phyloP scores from a whole-genome alignment of 2,797 vertebrate species.

The Okamejei kenojei region DNA sequence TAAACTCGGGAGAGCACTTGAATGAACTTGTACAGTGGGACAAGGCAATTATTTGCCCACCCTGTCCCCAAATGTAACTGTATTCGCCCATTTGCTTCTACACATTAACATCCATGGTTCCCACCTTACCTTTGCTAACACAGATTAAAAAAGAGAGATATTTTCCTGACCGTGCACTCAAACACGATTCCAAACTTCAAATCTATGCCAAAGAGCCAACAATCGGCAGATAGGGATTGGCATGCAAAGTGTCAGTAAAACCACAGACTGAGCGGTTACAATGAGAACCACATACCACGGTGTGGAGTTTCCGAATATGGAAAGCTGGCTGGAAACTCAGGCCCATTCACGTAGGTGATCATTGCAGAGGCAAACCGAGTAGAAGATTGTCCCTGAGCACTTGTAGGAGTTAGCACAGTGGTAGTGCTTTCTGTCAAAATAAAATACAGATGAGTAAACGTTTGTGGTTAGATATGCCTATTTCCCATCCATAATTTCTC shows the following conservation, averaged over 20 bases:
- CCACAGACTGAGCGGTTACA: background rate
- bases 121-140: background rate
- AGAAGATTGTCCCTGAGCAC: background rate
- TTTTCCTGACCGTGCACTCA: background rate
- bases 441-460: background rate
- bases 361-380: constrained; percentile 16
- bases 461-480: background rate
- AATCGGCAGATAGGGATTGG: background rate
- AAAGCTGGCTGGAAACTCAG: background rate
- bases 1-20: too few relatives aligned
- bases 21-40: too few relatives aligned
- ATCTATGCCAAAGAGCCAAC: background rate
- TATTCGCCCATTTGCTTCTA: background rate
- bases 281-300: background rate
- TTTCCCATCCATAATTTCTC: background rate
- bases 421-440: background rate
- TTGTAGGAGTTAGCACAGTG: background rate
- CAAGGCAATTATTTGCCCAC: too few relatives aligned
- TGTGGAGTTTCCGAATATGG: background rate
- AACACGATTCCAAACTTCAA: background rate
- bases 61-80: too few relatives aligned
- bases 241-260: background rate
- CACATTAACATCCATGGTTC: background rate
- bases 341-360: constrained; percentile 1
- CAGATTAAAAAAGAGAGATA: background rate